Percentiles rank a stretch among this genome's conserved stretches.
These are phyloP conservation scores for Sphenopsis melanotis DNA, from an alignment of 2,797 vertebrate genomes.

Conservation along the genomic window DNA sequence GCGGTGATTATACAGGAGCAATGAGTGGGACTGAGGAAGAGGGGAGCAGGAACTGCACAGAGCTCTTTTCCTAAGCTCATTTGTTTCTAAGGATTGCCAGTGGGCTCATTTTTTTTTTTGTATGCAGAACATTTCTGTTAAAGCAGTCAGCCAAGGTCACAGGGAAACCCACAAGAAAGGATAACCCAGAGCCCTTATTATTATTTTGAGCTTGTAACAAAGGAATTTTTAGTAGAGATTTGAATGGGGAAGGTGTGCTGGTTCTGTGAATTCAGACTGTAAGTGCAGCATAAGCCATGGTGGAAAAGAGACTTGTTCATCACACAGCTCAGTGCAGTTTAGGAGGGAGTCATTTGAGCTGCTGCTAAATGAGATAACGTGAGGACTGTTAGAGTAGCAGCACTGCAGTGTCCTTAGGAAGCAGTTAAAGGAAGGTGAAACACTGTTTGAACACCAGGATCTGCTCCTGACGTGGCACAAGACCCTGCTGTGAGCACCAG, in stretches of 20 bases:
- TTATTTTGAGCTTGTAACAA: constrained; percentile 26
- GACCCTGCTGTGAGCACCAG: neutral
- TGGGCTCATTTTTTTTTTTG: neutral
- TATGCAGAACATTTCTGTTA: neutral
- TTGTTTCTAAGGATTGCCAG: constrained; percentile 20
- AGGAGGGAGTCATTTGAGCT: neutral
- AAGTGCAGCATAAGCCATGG: neutral
- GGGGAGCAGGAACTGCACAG: neutral
- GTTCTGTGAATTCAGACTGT: neutral
- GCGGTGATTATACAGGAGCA: neutral
- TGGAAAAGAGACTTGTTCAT: neutral
- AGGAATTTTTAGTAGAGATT: neutral
- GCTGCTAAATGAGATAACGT: neutral
- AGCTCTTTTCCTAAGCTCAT: neutral
- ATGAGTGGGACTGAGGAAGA: neutral
- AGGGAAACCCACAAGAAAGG: constrained; percentile 27
- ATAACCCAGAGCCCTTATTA: constrained; percentile 2
- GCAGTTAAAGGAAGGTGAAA: constrained; percentile 43
- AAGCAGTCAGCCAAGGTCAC: constrained; percentile 33
- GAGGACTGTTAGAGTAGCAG: neutral
- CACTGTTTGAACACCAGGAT: neutral
- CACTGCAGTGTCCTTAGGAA: constrained; percentile 43
- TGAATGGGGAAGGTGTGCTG: constrained; percentile 2
- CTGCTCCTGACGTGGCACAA: neutral
- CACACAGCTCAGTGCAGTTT: neutral